Conservation (phyloP, 1,140 invertebrate species). For the Agrypnia vestita region DNA sequence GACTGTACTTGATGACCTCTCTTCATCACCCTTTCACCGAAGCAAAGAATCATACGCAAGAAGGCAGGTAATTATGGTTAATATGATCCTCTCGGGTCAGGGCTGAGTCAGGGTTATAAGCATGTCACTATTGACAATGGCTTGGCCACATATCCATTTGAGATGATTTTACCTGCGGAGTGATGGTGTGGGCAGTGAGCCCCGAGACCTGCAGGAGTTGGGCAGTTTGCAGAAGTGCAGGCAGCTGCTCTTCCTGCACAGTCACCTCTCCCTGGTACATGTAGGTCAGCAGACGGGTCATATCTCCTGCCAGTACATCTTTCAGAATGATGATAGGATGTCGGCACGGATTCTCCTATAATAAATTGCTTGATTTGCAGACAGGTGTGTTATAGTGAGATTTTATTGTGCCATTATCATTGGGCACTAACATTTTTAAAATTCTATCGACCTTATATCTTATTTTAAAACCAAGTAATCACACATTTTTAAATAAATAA, state of each 20-base stretch:
- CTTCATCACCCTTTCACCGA: no score
- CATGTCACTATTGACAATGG: neutral
- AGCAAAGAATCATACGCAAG: no score
- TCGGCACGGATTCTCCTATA: constrained; percentile 85
- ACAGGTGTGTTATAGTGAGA: no score
- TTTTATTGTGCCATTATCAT: no score
- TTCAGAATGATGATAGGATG: constrained; percentile 88
- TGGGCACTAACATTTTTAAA: no score
- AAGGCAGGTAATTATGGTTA: no score
- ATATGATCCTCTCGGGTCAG: no score
- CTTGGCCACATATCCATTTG: no score
- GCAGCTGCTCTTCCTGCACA: constrained; percentile 81
- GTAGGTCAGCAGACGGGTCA: constrained; percentile 81
- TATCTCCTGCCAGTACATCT: constrained; percentile 79
- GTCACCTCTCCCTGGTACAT: constrained; percentile 88
- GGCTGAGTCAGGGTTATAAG: neutral
- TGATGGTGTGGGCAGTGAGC: constrained; percentile 63
- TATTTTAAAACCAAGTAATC: no score
- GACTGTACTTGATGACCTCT: no score
- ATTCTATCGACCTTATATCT: no score
- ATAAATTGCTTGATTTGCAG: neutral
- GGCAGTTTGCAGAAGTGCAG: constrained; percentile 82
- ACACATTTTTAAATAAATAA: no score
- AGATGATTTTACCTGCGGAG: neutral
- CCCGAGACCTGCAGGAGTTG: constrained; percentile 83